phyloP scores from a whole-genome alignment of 2,888 invertebrate genomes.

The Uropetala carovei region DNA sequence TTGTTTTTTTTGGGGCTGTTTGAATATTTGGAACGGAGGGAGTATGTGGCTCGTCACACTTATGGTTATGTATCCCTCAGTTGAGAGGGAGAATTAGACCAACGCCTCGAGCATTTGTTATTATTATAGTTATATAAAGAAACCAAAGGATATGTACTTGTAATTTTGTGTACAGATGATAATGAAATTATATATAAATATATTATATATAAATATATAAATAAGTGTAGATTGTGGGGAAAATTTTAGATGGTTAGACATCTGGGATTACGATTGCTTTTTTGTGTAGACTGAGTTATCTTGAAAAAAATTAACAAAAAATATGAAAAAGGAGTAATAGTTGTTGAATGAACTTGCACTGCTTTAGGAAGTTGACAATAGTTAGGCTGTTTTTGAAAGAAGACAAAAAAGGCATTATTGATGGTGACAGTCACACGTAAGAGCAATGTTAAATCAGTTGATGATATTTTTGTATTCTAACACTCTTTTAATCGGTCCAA shows the following conservation, averaged over 20 bases:
- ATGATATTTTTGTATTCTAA: slow-evolving; percentile 58
- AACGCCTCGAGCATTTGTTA: slow-evolving; percentile 54
- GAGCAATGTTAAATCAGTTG: not conserved
- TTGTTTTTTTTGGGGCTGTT: not conserved
- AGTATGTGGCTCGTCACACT: not conserved
- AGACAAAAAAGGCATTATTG: slow-evolving; percentile 21
- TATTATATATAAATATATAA: slow-evolving; percentile 38
- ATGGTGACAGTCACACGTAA: slow-evolving; percentile 43
- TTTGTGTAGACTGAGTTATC: slow-evolving; percentile 38
- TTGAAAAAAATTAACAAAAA: slow-evolving; percentile 14
- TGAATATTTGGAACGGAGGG: not conserved
- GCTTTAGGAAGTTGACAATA: slow-evolving; percentile 54
- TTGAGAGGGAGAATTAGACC: not conserved
- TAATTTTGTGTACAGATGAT: slow-evolving; percentile 54
- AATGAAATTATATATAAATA: slow-evolving; percentile 6
- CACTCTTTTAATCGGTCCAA: slow-evolving; percentile 47
- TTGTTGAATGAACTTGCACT: slow-evolving; percentile 51
- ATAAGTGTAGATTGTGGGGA: slow-evolving; percentile 26
- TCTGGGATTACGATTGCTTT: slow-evolving; percentile 38
- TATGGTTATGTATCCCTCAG: not conserved
- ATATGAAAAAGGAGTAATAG: slow-evolving; percentile 21
- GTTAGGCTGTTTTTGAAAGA: slow-evolving; percentile 50
- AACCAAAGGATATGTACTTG: slow-evolving; percentile 46
- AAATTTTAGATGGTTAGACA: slow-evolving; percentile 42
- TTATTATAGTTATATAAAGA: slow-evolving; percentile 36